Conservation (phyloP, 1,140 invertebrate species). For the Colletes gigas region DNA sequence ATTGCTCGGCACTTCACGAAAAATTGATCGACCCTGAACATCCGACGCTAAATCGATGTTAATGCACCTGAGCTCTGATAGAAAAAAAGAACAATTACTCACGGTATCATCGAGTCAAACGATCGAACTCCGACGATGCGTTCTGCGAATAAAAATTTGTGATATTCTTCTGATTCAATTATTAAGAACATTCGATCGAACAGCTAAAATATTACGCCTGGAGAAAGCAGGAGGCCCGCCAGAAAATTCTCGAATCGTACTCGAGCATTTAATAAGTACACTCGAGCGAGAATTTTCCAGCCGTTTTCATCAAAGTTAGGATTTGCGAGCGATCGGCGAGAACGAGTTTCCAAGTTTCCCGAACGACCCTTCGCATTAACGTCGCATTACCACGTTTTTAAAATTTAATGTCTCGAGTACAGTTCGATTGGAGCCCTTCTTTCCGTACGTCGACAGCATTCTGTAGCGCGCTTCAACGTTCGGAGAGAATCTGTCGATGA, state of each 20-base stretch:
- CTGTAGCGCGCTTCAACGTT: neutral
- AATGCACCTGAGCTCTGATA: too few relatives aligned
- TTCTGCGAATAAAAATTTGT: too few relatives aligned
- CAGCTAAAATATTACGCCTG: neutral
- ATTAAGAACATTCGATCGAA: neutral
- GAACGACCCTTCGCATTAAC: neutral
- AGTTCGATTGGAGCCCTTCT: neutral
- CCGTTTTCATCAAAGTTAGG: neutral
- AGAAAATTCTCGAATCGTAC: neutral
- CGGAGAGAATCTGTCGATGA: conserved; percentile 11
- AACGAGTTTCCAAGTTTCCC: conserved; percentile 22
- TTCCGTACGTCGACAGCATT: too few relatives aligned
- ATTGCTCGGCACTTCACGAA: neutral
- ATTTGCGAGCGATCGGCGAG: neutral
- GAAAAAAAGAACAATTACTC: too few relatives aligned
- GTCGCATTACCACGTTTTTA: neutral
- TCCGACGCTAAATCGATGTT: too few relatives aligned
- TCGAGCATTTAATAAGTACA: neutral
- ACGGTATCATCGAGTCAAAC: too few relatives aligned
- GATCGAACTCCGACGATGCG: too few relatives aligned
- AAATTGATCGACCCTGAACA: neutral
- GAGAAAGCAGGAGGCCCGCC: neutral
- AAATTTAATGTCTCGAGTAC: neutral
- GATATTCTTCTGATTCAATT: too few relatives aligned
- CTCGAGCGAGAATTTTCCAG: neutral